phyloP scores from a whole-genome alignment of 1,140 invertebrate genomes.

The Anthonomus grandis region DNA sequence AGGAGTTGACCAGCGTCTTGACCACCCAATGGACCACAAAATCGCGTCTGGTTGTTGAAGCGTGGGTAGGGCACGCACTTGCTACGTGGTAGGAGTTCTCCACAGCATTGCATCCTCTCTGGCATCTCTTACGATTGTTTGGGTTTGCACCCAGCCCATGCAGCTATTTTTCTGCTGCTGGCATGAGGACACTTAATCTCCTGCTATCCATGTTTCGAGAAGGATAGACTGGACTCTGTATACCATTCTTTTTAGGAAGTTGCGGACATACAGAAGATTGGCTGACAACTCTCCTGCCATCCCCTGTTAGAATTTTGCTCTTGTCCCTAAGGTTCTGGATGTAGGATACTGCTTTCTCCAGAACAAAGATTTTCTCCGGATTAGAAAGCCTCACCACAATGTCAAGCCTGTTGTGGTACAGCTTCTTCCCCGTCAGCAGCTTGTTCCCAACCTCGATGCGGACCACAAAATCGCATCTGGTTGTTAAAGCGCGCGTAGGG shows the following conservation, averaged over 20 bases:
- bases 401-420: no score
- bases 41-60: not conserved
- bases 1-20: slow-evolving; percentile 2
- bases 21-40: not conserved
- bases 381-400: no score
- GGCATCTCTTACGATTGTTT: no score
- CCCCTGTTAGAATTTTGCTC: not conserved
- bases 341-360: slow-evolving; percentile 11
- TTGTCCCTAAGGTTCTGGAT: slow-evolving; percentile 2
- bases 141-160: slow-evolving; percentile 14
- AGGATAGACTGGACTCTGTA: slow-evolving; percentile 12
- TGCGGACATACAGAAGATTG: slow-evolving; percentile 20
- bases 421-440: no score
- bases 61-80: no score
- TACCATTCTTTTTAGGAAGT: slow-evolving; percentile 1
- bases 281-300: slow-evolving; percentile 14
- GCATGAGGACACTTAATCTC: not conserved
- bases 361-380: no score
- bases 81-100: slow-evolving; percentile 24
- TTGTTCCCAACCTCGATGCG: no score
- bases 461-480: not conserved
- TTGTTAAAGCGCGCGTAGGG: slow-evolving; percentile 2
- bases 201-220: slow-evolving; percentile 21
- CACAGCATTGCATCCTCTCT: not conserved
- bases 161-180: slow-evolving; percentile 22